Base-by-base conservation (phyloP, 2,797 vertebrate genomes). In the Sebastes nivosus region DNA sequence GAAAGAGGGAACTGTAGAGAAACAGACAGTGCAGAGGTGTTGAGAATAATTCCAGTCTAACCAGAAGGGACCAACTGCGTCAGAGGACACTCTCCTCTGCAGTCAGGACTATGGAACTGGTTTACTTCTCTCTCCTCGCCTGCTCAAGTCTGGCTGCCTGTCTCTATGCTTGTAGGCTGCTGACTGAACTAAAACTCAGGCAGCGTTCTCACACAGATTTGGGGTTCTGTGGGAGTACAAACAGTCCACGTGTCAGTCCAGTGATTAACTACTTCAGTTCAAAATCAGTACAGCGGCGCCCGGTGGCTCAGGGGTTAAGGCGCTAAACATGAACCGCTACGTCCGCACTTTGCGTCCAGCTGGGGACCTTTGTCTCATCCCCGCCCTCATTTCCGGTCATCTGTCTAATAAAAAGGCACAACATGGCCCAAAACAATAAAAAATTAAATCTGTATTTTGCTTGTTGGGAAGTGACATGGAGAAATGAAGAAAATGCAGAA, bases 1-100 rank as follows among this genome's bases (percentile, higher is more conserved):
- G 70, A 75, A 55, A 52, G 75, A 85, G 66, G 73, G 67, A 76
- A 80, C n/a, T 75, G 80, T 58, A 79, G 79, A 88, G 78, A 84
- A 69, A 79, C 22, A 69, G 70, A 85, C 34, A 75, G 76, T 10
- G 72, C 55, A 76, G 67, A 74, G 64, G 75, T 67, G 54, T 60
- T 69, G 65, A 78, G 64, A 77, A 67, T 38, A 63, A 77, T 46
- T 69, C 78, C 78, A 83, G 65, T 82, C 75, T 63, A 82, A 75
- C 79, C 72, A 76, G 73, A 76, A 38, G 69, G 77, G 68, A 67
- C 67, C 75, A 11, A 68, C 59, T 60, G 76, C 34, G 1, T 57
- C 76, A 58, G 70, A 87, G 79, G 67, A 65, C 55, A 11, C n/a
- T 22, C 8, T 69, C 63, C 72, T 87, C 86, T 81, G 81, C 80